phyloP scores from a whole-genome alignment of 2,797 vertebrate species.

The Girardinus metallicus region DNA sequence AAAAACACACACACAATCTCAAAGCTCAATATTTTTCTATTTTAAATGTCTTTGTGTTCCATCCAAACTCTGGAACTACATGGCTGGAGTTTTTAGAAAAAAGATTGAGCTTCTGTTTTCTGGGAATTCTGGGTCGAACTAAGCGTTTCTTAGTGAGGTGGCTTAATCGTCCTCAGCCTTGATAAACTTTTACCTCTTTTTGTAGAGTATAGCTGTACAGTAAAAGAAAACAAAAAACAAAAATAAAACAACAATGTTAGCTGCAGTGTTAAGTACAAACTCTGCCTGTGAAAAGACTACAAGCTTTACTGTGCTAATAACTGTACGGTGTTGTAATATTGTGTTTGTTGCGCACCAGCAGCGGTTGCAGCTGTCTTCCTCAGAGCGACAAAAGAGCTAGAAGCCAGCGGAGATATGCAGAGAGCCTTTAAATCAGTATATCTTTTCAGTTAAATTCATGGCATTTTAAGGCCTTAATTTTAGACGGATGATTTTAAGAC shows the following conservation, averaged over 20 bases:
- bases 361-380: background rate
- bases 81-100: constrained; percentile 70
- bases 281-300: constrained; percentile 85
- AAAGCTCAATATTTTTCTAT: constrained; percentile 74
- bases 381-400: background rate
- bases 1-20: background rate
- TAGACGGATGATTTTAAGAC: no score
- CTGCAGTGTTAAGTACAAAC: constrained; percentile 19
- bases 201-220: background rate
- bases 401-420: no score
- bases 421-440: background rate
- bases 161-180: constrained; percentile 45
- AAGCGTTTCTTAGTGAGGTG: constrained; percentile 59
- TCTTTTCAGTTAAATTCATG: no score
- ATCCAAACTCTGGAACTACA: constrained; percentile 70
- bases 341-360: constrained; percentile 51
- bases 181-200: background rate
- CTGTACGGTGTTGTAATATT: constrained; percentile 60
- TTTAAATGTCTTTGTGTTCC: constrained; percentile 65
- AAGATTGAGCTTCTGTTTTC: constrained; percentile 69
- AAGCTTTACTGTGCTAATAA: constrained; percentile 61
- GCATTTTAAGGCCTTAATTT: background rate
- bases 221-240: constrained; percentile 6
- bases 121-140: constrained; percentile 6
- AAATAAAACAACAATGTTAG: background rate